A percentile compares a stretch with the other conserved stretches of the same genome.
Conservation (phyloP, 2,113 vertebrate species). For the Gopherus flavomarginatus region DNA sequence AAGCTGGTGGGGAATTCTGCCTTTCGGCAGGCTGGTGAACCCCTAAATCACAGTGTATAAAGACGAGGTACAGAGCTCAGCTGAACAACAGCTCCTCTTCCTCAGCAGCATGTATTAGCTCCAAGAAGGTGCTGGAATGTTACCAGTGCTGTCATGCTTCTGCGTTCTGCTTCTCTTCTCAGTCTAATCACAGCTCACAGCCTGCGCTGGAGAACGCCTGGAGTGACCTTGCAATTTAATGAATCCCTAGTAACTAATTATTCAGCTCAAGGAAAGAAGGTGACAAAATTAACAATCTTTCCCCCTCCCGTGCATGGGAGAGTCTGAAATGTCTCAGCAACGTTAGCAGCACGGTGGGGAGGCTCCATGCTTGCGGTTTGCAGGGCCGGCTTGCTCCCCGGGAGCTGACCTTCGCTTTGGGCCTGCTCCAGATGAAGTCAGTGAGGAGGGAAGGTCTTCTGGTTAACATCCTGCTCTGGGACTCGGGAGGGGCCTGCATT, state of each 20-base stretch:
- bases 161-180: background rate
- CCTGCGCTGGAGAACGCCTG: fast-evolving
- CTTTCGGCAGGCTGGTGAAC: fast-evolving
- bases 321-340: background rate
- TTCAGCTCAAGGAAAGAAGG: background rate
- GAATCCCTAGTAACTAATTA: background rate
- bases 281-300: background rate
- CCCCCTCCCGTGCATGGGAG: background rate
- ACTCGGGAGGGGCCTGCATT: fast-evolving
- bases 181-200: fast-evolving
- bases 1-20: background rate
- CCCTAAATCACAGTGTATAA: fast-evolving
- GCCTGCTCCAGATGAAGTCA: fast-evolving
- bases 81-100: fast-evolving
- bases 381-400: background rate
- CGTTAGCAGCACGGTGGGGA: fast-evolving
- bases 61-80: fast-evolving
- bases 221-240: background rate
- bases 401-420: background rate
- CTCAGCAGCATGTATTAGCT: background rate
- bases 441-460: fast-evolving
- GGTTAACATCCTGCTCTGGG: fast-evolving
- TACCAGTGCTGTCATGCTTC: fast-evolving
- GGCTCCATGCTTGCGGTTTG: background rate
- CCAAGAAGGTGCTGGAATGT: fast-evolving